Evolutionary conservation across 2,888 invertebrate genomes (phyloP).

Genomic region (Nycteola revayana): DNA sequence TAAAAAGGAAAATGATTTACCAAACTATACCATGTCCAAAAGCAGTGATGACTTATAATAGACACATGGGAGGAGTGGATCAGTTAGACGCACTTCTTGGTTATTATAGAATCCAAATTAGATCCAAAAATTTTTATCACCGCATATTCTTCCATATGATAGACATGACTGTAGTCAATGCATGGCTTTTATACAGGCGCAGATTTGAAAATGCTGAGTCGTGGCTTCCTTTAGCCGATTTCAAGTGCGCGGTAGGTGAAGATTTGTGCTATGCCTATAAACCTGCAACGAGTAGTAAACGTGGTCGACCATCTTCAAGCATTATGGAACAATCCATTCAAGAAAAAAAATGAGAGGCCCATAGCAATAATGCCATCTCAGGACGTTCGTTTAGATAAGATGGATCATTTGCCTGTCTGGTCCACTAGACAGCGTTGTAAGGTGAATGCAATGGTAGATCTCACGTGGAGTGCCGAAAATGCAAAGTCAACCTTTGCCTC

Average conservation of each 20-base stretch:
- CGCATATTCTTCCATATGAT: slow-evolving; percentile 21
- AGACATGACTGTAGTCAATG: slow-evolving; percentile 15
- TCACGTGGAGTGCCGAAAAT: slow-evolving; percentile 8
- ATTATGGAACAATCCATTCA: no score
- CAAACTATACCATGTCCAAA: slow-evolving; percentile 1
- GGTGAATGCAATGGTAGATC: slow-evolving; percentile 5
- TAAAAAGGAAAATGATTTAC: not conserved
- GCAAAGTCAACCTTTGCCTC: slow-evolving; percentile 5
- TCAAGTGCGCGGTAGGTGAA: no score
- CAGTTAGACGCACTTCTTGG: slow-evolving; percentile 20
- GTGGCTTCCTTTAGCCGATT: no score
- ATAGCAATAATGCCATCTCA: no score
- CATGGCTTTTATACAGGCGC: slow-evolving; percentile 16
- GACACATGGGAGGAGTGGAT: slow-evolving; percentile 8
- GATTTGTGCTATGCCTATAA: slow-evolving; percentile 3
- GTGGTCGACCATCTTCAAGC: no score
- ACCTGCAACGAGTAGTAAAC: slow-evolving; percentile 5
- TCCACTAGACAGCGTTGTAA: slow-evolving; percentile 7
- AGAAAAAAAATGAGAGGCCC: no score
- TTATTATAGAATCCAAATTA: slow-evolving; percentile 19
- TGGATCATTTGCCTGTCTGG: slow-evolving; percentile 5
- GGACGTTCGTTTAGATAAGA: slow-evolving; percentile 9
- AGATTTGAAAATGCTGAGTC: no score
- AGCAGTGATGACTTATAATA: not conserved
- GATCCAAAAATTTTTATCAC: slow-evolving; percentile 18